Evolutionary conservation across 2,113 vertebrate genomes (phyloP), one percentile per base, ranked within the genome.

Genomic region (Megaptera novaeangliae): DNA sequence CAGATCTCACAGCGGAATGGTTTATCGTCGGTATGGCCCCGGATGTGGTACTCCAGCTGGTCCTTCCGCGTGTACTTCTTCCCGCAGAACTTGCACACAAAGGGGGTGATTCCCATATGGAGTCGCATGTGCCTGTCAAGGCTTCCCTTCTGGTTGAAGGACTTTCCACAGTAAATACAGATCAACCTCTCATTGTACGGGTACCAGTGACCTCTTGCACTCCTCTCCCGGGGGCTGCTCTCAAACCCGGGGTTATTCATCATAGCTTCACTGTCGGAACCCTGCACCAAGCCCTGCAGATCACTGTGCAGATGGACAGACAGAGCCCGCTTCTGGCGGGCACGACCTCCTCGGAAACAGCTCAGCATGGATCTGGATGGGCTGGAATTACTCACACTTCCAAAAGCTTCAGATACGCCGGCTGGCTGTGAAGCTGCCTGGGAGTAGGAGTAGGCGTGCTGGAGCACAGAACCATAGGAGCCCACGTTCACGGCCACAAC

Each of bases 41-140:
- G 99, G 98, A 99, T 99, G 98, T 99, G 99, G 98, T 99, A 99
- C 98, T 99, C 99, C 41, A 99, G 99, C 59, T 99, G 99, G 98
- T 99, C 99, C 98, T 99, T 99, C 97, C 99, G 99, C 0, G 99
- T 99, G 85, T 99, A 99, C 96, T 99, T 99, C 98, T 99, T 99
- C 97, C 99, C 99, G 72, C 99, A 99, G 97, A 99, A 99, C 98
- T 99, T 99, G 99, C 99, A 99, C 86, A 99, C 99, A 8, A 99
- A 99, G 21, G 99, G 99, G 41, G 99, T 99, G 98, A 99, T 99
- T 78, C 99, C 99, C 99, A 99, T 99, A 95, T 99, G 99, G 88
- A 99, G 98, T 15, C 99, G 99, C 99, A 99, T 99, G 98, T 99
- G 99, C 84, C 99, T 99, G 98, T 99, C 99, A 2, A 99, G 99